phyloP scores from a whole-genome alignment of 2,888 invertebrate species.

The Choristoneura rosaceana region DNA sequence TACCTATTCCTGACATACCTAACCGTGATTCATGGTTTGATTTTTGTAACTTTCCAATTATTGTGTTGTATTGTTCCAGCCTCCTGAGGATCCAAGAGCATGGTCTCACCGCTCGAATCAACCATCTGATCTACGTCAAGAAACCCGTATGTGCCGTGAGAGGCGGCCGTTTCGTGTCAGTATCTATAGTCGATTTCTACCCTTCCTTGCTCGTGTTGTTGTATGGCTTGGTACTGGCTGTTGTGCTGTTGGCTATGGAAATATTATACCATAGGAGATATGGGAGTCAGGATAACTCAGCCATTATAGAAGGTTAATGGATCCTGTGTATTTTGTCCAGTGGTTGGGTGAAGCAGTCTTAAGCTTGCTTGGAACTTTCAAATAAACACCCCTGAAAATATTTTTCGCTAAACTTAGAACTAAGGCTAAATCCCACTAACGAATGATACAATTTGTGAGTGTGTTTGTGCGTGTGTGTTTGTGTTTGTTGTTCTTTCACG shows the following conservation, averaged over 20 bases:
- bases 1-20: too few species aligned
- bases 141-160: constrained; percentile 86
- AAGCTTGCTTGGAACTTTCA: too few species aligned
- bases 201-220: constrained; percentile 78
- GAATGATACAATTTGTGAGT: too few species aligned
- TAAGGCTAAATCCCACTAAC: too few species aligned
- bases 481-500: too few species aligned
- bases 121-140: constrained; percentile 83
- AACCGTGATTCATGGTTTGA: too few species aligned
- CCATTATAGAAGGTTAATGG: neutral
- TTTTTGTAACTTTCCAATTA: neutral
- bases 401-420: too few species aligned
- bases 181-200: constrained; percentile 86
- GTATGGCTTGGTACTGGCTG: constrained; percentile 63
- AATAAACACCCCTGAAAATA: too few species aligned
- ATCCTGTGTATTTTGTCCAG: too few species aligned
- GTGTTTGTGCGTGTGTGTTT: too few species aligned
- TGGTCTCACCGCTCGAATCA: constrained; percentile 85
- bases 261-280: constrained; percentile 9
- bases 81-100: constrained; percentile 84
- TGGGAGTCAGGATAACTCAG: neutral
- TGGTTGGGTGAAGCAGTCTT: too few species aligned
- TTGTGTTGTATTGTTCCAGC: constrained; percentile 59
- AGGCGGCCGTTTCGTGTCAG: constrained; percentile 85
- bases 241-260: constrained; percentile 10